Evolutionary conservation across 2,888 invertebrate species (phyloP).

Genomic region (Sisyra terminalis): DNA sequence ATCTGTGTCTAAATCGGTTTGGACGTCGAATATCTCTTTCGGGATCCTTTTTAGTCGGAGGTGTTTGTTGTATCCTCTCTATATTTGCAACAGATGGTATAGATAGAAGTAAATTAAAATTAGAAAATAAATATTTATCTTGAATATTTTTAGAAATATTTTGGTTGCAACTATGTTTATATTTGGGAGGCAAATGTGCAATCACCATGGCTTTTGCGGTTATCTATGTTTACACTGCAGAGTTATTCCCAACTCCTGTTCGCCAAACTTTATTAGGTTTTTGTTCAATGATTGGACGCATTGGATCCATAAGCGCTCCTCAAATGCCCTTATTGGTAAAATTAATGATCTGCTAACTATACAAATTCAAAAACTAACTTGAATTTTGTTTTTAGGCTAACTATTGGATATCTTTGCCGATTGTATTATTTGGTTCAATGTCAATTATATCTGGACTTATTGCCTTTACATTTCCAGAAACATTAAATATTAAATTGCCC

Average conservation of each 20-base stretch:
- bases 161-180: constrained; percentile 27
- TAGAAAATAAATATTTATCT: not conserved
- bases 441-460: constrained; percentile 41
- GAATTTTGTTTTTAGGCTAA: constrained; percentile 17
- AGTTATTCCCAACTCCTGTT: constrained; percentile 47
- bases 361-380: too few relatives aligned
- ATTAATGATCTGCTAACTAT: not conserved
- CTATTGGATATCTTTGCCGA: constrained; percentile 30
- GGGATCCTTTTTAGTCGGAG: constrained; percentile 43
- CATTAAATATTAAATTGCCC: constrained; percentile 41
- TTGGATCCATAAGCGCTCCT: constrained; percentile 47
- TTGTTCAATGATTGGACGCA: constrained; percentile 47
- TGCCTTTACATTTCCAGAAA: constrained; percentile 51
- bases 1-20: constrained; percentile 41
- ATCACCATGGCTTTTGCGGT: constrained; percentile 48
- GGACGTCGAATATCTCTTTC: constrained; percentile 48
- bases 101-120: too few relatives aligned
- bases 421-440: constrained; percentile 44
- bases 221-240: constrained; percentile 48
- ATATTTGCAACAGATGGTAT: constrained; percentile 1
- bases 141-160: constrained; percentile 4
- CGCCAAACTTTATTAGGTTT: constrained; percentile 43
- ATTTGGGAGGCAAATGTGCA: constrained; percentile 45
- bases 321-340: constrained; percentile 49
- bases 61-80: constrained; percentile 29